These are phyloP conservation scores for Acanthopleura granulata DNA, from an alignment of 2,888 invertebrate genomes.

Conservation along the genomic window DNA sequence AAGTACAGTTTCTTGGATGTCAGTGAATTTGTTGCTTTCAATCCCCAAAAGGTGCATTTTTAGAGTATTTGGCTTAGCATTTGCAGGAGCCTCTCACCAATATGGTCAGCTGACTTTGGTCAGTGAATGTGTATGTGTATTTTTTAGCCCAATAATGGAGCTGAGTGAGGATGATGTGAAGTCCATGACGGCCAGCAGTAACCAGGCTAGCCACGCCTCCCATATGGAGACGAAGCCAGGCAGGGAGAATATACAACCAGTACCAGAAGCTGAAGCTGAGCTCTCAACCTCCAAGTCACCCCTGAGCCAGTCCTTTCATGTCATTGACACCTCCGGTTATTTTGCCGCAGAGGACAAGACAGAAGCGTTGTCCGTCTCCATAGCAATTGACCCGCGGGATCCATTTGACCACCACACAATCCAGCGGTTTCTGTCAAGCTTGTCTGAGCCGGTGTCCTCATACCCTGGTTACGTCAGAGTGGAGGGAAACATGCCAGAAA, in stretches of 20 bases:
- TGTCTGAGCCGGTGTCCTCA: conserved; percentile 48
- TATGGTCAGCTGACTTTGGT: no score
- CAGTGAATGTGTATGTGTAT: no score
- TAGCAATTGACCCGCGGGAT: conserved; percentile 72
- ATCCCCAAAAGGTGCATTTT: no score
- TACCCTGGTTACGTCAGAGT: conserved; percentile 43
- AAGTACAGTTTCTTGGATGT: no score
- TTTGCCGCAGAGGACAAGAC: conserved; percentile 46
- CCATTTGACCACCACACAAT: conserved; percentile 84
- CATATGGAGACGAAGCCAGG: not conserved
- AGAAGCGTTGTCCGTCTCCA: conserved; percentile 46
- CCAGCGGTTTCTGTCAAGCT: conserved; percentile 78
- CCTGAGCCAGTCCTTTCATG: conserved; percentile 32
- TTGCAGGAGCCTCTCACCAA: no score
- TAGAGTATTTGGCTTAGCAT: no score
- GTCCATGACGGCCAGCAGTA: conserved; percentile 11
- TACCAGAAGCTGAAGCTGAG: not conserved
- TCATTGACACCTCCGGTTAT: conserved; percentile 57
- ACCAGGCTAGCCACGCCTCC: conserved; percentile 7
- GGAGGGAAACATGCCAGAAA: conserved; percentile 38
- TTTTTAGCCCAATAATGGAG: conserved; percentile 64
- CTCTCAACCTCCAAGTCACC: not conserved
- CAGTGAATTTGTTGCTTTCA: no score
- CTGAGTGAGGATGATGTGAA: conserved; percentile 53
- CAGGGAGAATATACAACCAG: no score